These are phyloP conservation scores for Rhadina sibilatrix DNA, from an alignment of 2,113 vertebrate genomes.

Conservation along the genomic window DNA sequence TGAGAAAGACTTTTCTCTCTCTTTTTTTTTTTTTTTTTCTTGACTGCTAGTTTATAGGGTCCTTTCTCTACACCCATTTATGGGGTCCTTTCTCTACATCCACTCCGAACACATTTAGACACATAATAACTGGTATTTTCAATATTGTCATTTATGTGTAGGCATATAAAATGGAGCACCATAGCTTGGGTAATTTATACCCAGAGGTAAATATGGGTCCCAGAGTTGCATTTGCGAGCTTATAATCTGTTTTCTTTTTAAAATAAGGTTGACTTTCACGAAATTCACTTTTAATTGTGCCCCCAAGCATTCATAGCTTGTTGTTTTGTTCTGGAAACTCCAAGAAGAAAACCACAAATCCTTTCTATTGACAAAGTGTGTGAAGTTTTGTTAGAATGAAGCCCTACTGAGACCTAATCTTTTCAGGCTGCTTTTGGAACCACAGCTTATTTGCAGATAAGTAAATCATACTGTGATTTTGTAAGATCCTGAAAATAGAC, in stretches of 20 bases:
- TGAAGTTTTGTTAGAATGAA: not conserved
- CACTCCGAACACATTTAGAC: not conserved
- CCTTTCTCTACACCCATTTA: not conserved
- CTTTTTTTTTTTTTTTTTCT: not conserved
- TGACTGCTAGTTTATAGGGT: not conserved
- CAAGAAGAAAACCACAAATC: not conserved
- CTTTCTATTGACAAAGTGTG: not conserved
- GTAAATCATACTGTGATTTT: constrained; percentile 5
- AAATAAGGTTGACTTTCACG: not conserved
- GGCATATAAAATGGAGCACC: not conserved
- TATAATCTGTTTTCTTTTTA: not conserved
- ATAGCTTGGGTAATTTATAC: not conserved
- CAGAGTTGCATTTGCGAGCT: not conserved
- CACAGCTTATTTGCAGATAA: not conserved
- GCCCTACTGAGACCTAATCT: constrained; percentile 3
- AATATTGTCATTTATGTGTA: not conserved
- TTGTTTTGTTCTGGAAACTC: not conserved
- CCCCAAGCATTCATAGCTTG: not conserved
- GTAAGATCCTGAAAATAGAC: not conserved
- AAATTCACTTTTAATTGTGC: not conserved
- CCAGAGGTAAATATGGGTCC: not conserved
- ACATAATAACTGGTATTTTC: not conserved
- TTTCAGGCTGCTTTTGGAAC: not conserved
- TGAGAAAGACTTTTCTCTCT: not conserved
- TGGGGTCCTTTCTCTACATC: not conserved